Conservation (phyloP, 2,797 vertebrate genomes). For the Chrosomus eos region DNA sequence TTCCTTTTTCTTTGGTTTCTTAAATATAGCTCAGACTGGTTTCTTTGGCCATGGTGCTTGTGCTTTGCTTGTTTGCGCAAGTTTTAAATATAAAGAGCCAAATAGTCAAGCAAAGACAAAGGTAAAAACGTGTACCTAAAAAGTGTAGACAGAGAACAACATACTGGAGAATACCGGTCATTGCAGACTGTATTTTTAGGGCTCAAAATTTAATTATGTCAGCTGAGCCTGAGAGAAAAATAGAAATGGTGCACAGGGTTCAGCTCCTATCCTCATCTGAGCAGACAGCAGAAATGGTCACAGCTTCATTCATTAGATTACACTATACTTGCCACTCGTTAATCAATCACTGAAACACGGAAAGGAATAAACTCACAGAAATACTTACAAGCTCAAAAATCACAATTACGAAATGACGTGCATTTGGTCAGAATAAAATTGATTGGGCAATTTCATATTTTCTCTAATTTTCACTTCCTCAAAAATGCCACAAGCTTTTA, state of each 20-base stretch:
- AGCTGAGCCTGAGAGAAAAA: background rate
- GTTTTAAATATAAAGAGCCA: slow-evolving; percentile 39
- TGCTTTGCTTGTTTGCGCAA: slow-evolving; percentile 16
- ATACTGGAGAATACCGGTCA: slow-evolving; percentile 5
- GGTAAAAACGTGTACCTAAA: slow-evolving; percentile 17
- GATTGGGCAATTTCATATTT: background rate
- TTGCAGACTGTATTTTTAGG: slow-evolving; percentile 14
- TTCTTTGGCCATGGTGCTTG: slow-evolving; percentile 1
- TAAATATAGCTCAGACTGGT: slow-evolving; percentile 43
- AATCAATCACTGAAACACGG: slow-evolving; percentile 29
- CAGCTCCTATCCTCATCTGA: background rate
- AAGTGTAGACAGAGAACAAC: background rate
- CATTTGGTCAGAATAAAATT: background rate
- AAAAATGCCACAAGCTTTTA: background rate
- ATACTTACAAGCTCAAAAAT: background rate
- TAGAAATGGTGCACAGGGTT: background rate
- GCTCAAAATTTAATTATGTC: background rate
- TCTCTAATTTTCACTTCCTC: background rate
- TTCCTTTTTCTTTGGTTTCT: slow-evolving; percentile 18
- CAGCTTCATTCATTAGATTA: slow-evolving; percentile 27
- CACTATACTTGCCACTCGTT: slow-evolving; percentile 45
- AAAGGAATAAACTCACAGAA: background rate
- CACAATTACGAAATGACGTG: background rate
- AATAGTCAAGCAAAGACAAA: slow-evolving; percentile 18
- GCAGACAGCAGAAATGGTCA: slow-evolving; percentile 46